Evolutionary conservation across 2,888 invertebrate species (phyloP).

Genomic region (Aricia artaxerxes): DNA sequence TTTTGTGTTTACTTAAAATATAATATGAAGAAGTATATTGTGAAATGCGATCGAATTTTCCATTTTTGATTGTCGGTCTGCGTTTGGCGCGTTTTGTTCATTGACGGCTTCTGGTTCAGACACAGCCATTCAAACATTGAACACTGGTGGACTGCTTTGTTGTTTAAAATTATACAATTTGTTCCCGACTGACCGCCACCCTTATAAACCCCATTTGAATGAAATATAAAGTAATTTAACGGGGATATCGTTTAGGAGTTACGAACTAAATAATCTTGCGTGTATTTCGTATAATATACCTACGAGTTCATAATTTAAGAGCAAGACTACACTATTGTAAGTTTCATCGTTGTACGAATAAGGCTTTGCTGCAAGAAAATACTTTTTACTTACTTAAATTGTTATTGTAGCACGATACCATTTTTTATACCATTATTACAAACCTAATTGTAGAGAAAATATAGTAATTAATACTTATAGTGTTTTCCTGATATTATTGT

Average conservation of each 20-base stretch:
- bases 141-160: conserved; percentile 62
- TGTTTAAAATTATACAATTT: conserved; percentile 72
- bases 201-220: conserved; percentile 3
- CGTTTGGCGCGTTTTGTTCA: conserved; percentile 75
- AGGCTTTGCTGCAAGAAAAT: background rate
- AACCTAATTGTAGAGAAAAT: background rate
- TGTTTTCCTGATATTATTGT: background rate
- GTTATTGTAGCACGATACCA: background rate
- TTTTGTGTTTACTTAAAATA: background rate
- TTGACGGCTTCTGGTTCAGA: conserved; percentile 63
- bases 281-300: background rate
- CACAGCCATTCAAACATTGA: conserved; percentile 61
- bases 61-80: conserved; percentile 63
- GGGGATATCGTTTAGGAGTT: background rate
- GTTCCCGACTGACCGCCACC: conserved; percentile 60
- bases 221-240: conserved; percentile 25
- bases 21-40: background rate
- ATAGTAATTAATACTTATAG: background rate
- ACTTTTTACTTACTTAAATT: background rate
- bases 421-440: too few relatives aligned
- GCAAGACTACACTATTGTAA: background rate
- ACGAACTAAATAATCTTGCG: background rate
- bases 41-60: conserved; percentile 33
- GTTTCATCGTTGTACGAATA: background rate
- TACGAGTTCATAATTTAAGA: background rate